These are phyloP conservation scores for Sisyra terminalis DNA, from an alignment of 2,888 invertebrate genomes.

Conservation along the genomic window DNA sequence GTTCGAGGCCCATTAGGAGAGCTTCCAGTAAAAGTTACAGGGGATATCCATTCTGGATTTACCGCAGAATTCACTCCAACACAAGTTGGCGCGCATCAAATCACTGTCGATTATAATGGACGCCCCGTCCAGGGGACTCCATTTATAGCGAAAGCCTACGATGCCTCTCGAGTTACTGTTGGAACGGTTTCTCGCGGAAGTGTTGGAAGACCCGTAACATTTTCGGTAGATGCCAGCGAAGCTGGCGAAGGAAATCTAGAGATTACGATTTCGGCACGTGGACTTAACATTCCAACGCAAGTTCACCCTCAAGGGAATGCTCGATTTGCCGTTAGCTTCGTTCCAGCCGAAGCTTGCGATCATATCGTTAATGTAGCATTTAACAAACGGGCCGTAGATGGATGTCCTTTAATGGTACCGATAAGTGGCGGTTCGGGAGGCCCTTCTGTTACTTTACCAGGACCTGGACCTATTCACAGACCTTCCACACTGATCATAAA, in stretches of 20 bases:
- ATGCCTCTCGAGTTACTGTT: constrained; percentile 69
- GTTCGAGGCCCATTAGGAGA: constrained; percentile 77
- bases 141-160: constrained; percentile 83
- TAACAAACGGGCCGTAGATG: constrained; percentile 77
- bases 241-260: constrained; percentile 96
- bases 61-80: constrained; percentile 83
- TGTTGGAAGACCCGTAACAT: constrained; percentile 83
- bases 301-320: constrained; percentile 83
- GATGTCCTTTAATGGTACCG: constrained; percentile 80
- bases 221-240: constrained; percentile 88
- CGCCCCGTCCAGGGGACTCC: constrained; percentile 79
- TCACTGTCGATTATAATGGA: constrained; percentile 82
- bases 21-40: constrained; percentile 76
- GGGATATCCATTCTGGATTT: constrained; percentile 74
- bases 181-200: constrained; percentile 63
- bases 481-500: constrained; percentile 56
- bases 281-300: constrained; percentile 88
- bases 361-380: constrained; percentile 95
- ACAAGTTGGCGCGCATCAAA: constrained; percentile 84
- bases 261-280: constrained; percentile 87
- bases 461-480: constrained; percentile 54
- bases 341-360: constrained; percentile 85
- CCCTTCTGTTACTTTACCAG: constrained; percentile 53
- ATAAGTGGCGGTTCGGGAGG: constrained; percentile 46
- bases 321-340: constrained; percentile 90